phyloP scores from a whole-genome alignment of 1,140 invertebrate species.

The Papilio dardanus region DNA sequence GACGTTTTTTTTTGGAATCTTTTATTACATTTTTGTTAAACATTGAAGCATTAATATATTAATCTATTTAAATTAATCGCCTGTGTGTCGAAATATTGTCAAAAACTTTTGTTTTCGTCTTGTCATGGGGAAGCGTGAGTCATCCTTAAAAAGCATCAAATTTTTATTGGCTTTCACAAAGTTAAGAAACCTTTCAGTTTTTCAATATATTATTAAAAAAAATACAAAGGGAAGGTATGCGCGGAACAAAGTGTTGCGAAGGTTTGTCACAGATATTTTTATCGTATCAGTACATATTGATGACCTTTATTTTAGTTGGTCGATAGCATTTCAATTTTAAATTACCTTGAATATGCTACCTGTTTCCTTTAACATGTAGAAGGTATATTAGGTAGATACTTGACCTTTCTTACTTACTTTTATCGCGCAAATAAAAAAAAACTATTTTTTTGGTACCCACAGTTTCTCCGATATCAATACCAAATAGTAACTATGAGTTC shows the following conservation, averaged over 20 bases:
- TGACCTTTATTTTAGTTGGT: conserved; percentile 18
- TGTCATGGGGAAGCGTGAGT: too few species aligned
- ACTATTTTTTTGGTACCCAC: too few species aligned
- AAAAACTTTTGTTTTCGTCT: too few species aligned
- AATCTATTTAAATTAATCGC: neutral
- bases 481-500: too few species aligned
- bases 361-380: neutral
- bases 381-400: neutral
- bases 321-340: neutral
- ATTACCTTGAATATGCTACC: neutral
- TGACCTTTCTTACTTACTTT: too few species aligned
- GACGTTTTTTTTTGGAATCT: neutral
- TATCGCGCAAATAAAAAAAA: too few species aligned
- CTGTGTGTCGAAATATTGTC: neutral
- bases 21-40: neutral
- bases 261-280: neutral
- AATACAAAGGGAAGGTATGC: too few species aligned
- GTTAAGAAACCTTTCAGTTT: too few species aligned
- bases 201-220: too few species aligned
- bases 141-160: too few species aligned
- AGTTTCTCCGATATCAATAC: too few species aligned
- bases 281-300: conserved; percentile 1
- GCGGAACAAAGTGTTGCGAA: neutral
- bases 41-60: neutral
- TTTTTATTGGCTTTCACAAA: too few species aligned